Evolutionary conservation across 64 coral and sea anemone species (phyloP).

Genomic region (Dendronephthya gigantea): DNA sequence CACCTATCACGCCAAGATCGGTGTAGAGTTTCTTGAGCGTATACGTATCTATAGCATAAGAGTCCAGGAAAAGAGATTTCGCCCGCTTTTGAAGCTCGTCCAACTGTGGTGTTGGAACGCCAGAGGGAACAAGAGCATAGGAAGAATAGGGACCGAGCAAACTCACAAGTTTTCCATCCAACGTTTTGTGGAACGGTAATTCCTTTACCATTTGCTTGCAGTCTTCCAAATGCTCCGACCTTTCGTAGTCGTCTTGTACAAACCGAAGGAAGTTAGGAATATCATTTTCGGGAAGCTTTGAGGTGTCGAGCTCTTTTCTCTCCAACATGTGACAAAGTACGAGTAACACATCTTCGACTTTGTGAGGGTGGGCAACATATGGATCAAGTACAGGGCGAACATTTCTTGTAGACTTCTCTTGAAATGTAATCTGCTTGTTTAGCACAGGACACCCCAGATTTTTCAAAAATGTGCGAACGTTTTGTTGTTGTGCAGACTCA

Average conservation of each 20-base stretch:
- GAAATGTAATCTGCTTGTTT: too few relatives aligned
- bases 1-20: not conserved
- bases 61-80: not conserved
- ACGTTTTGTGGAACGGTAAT: too few relatives aligned
- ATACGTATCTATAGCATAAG: not conserved
- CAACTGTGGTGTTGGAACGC: not conserved
- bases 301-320: not conserved
- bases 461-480: too few relatives aligned
- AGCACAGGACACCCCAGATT: too few relatives aligned
- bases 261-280: not conserved
- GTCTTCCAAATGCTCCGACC: too few relatives aligned
- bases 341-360: not conserved
- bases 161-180: not conserved
- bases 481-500: too few relatives aligned
- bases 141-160: not conserved
- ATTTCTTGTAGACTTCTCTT: too few relatives aligned
- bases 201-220: too few relatives aligned
- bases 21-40: too few relatives aligned
- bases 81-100: not conserved
- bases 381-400: not conserved
- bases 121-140: not conserved
- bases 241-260: too few relatives aligned
- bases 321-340: not conserved
- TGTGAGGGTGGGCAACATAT: not conserved
- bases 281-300: not conserved